Evolutionary conservation across 2,113 vertebrate species (phyloP), one percentile per base, ranked within the genome.

Genomic region (Leptobrachium leishanense): DNA sequence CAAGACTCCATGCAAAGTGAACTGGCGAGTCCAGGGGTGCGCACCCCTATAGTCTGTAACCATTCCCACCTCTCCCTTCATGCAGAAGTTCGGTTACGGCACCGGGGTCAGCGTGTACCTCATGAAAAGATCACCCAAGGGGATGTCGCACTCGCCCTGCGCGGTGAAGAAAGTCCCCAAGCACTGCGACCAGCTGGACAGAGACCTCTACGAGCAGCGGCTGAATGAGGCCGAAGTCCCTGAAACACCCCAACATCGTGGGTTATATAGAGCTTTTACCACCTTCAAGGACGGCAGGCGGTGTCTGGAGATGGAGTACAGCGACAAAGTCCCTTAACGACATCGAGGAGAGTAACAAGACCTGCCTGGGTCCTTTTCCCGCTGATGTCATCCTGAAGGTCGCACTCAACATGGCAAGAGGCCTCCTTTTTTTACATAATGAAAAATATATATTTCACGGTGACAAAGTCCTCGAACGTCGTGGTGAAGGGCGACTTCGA

Each of bases 281-380:
- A 91, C 89, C 20, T 92, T 96, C 42, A 94, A 82, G 0, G 95
- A 98, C 9, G 97, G 97, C 1, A 95, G 93, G 65, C 91, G 95
- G 66, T 97, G 96, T 67, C 90, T 98, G 72, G 96, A 93, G 54
- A 97, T 98, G 97, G 97, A 98, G 81, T 96, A 92, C 0, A 96
- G 96, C 43, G 96, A 96, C 4, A 96, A 95, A 94, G 82, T 97
- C 96, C 6, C 92, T 97, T 66, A 93, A 91, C 6, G 93, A 96
- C 15, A 95, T 96, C 2, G 96, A 97, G 86, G 92, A 91, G 80
- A 86, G 93, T 76, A 87, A 42, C 0, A 87, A 87, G 46, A 81
- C 91, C 0, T 82, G 77, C 0, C 85, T 86, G 9, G 83, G 79
- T 7, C 92, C 95, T 9, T 97, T 98, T 72, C 93, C 95, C 2